phyloP scores from a whole-genome alignment of 2,797 vertebrate genomes.

The Ptychadena robeensis region DNA sequence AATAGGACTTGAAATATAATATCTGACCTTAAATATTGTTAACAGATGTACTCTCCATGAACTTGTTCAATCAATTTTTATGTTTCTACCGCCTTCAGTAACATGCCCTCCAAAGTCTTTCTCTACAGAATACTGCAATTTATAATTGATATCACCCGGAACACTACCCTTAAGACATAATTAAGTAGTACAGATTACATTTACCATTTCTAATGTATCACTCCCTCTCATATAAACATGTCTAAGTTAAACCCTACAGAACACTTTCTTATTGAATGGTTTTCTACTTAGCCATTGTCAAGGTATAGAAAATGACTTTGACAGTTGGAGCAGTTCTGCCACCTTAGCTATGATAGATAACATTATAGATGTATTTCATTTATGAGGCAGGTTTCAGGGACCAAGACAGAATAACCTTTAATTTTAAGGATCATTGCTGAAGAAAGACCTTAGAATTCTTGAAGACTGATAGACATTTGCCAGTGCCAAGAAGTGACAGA shows the following conservation, averaged over 20 bases:
- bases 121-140: constrained; percentile 9
- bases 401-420: constrained; percentile 45
- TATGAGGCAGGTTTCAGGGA: constrained; percentile 38
- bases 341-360: constrained; percentile 51
- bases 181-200: constrained; percentile 34
- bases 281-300: constrained; percentile 44
- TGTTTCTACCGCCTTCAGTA: constrained; percentile 22
- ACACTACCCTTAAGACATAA: constrained; percentile 39
- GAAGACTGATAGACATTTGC: constrained; percentile 32
- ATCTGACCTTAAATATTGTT: constrained; percentile 2
- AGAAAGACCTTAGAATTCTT: constrained; percentile 55
- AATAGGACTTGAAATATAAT: constrained; percentile 1
- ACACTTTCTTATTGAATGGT: constrained; percentile 33
- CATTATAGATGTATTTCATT: constrained; percentile 55
- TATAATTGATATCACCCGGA: constrained; percentile 46
- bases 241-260: constrained; percentile 34
- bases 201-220: constrained; percentile 2
- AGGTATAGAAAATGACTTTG: constrained; percentile 45
- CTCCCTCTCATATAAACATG: constrained; percentile 18
- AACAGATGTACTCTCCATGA: constrained; percentile 14
- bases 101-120: constrained; percentile 7
- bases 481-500: constrained; percentile 52
- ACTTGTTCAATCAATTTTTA: constrained; percentile 35
- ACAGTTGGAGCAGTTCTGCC: constrained; percentile 29
- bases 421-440: constrained; percentile 59